Conservation (phyloP, 2,113 vertebrate species). For the Xyrauchen texanus region DNA sequence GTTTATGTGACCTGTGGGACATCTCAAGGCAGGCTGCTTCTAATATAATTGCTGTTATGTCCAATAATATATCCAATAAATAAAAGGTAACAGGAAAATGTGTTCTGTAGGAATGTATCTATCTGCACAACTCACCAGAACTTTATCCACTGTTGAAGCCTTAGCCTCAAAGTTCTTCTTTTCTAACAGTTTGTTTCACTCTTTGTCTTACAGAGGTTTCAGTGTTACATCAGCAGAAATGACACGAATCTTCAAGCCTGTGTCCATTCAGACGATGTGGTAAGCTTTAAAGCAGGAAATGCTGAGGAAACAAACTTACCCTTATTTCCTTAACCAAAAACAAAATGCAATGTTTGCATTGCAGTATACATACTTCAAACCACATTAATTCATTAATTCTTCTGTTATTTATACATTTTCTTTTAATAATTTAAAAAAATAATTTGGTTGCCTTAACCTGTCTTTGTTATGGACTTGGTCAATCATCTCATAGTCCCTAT, state of each 20-base stretch:
- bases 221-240: conserved; percentile 86
- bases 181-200: background rate
- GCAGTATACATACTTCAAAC: background rate
- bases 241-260: conserved; percentile 89
- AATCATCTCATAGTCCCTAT: background rate
- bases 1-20: no score
- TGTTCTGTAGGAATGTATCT: no score
- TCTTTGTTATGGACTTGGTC: background rate
- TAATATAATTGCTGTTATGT: no score
- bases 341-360: background rate
- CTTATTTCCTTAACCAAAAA: background rate
- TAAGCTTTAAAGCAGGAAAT: conserved; percentile 67
- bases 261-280: conserved; percentile 98
- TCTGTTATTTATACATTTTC: no score
- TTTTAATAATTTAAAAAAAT: background rate
- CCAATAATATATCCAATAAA: no score
- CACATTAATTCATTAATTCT: no score
- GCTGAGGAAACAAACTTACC: conserved; percentile 6
- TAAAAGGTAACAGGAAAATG: no score
- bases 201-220: conserved; percentile 81
- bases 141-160: no score
- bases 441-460: background rate
- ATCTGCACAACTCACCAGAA: no score
- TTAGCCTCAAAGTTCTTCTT: background rate
- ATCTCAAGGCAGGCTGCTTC: no score